Conservation (phyloP, 2,888 invertebrate species). For the Aphidius colemani region DNA sequence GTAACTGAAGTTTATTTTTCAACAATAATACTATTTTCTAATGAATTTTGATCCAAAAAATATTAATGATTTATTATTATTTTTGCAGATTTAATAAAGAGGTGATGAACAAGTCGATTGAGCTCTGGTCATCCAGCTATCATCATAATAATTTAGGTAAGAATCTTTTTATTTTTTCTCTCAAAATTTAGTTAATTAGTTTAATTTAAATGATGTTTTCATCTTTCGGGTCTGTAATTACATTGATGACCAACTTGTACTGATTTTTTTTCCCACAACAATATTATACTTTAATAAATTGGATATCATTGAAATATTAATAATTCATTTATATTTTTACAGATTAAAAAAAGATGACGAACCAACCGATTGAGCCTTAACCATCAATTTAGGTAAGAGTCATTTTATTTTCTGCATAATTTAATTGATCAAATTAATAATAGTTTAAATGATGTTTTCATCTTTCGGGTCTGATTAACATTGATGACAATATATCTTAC, state of each 20-base stretch:
- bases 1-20: conserved; percentile 24
- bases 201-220: conserved; percentile 39
- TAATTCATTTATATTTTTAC: neutral
- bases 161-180: neutral
- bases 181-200: neutral
- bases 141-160: neutral
- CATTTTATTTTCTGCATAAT: neutral
- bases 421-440: neutral
- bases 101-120: too few species aligned
- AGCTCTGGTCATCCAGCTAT: too few species aligned
- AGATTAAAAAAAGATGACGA: neutral
- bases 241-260: conserved; percentile 44
- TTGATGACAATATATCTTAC: conserved; percentile 42
- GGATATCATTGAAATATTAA: neutral
- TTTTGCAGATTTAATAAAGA: neutral
- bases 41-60: neutral
- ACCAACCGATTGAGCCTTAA: neutral
- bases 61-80: neutral
- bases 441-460: conserved; percentile 40
- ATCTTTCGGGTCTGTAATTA: conserved; percentile 48
- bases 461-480: conserved; percentile 48
- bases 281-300: neutral
- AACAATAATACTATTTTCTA: neutral
- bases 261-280: conserved; percentile 14
- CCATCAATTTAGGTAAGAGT: neutral